Evolutionary conservation across 2,113 vertebrate species (phyloP), one percentile per base, ranked within the genome.

Genomic region (Larimichthys polyactis): DNA sequence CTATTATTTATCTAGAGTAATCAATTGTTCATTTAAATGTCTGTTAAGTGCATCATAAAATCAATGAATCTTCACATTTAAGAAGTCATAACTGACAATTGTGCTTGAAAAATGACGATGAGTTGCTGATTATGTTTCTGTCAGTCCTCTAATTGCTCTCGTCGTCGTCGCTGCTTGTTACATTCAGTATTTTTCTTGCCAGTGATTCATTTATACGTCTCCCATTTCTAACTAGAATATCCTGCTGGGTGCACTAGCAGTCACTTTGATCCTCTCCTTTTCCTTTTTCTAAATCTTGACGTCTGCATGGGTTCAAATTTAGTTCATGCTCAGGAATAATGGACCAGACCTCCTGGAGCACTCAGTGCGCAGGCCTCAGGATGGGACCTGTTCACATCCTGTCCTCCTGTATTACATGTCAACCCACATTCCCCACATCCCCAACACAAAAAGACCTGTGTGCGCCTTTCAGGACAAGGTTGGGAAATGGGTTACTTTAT

Each of bases 371-470:
- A 65, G 81, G 70, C 67, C 51, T 79, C 68, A 71, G 85, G 72
- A 82, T 77, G 71, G 32, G 64, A 82, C 80, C 75, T 71, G 74
- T 57, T 83, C 78, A 71, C 78, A 81, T 83, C 71, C 64, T 68
- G 77, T 62, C 82, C 82, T 70, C 60, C 65, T 87, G 69, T 71
- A 83, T 90, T 76, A 78, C 70, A 85, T 81, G 80, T 86, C 82
- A 89, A 67, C 72, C 54, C 83, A 89, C 83, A 88, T 89, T 89
- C 80, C 63, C 44, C 66, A 75, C 71, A 82, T 66, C 64, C 68
- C 68, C 66, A 24, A 16, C 54, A 86, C 75, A 90, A 87, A 79
- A 81, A 73, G 22, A 72, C 69, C 69, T 43, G 71, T 4, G 58
- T 86, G 66, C 89, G 69, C 64, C 64, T 89, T 90, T 89, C 90